Evolutionary conservation across 2,113 vertebrate genomes (phyloP).

Genomic region (Chascanopsetta lugubris): DNA sequence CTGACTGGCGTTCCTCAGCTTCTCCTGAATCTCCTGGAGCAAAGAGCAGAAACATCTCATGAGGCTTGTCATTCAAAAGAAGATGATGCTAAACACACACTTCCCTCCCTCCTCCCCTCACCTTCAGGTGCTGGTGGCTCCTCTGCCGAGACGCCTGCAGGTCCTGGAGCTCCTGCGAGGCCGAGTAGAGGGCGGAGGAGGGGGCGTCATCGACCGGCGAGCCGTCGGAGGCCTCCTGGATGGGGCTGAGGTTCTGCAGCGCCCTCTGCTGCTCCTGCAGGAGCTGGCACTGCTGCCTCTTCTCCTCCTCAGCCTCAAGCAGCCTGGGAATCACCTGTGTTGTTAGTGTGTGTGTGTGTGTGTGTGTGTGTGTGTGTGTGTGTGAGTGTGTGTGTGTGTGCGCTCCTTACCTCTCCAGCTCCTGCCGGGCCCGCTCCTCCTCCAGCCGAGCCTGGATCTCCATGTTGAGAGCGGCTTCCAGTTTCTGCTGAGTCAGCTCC

Average conservation of each 20-base stretch:
- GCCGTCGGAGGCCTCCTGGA: slow-evolving; percentile 26
- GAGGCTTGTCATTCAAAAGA: not conserved
- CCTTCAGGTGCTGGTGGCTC: slow-evolving; percentile 74
- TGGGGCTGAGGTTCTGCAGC: slow-evolving; percentile 38
- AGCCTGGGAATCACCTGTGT: no score
- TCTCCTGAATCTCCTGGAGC: slow-evolving; percentile 75
- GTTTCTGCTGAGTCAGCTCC: slow-evolving; percentile 77
- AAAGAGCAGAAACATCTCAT: not conserved
- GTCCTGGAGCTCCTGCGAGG: slow-evolving; percentile 75
- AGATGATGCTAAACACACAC: not conserved
- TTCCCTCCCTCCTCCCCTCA: slow-evolving; percentile 52
- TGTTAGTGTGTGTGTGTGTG: slow-evolving; percentile 1
- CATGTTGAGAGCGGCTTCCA: slow-evolving; percentile 77
- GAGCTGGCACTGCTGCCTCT: slow-evolving; percentile 69
- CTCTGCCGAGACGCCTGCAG: slow-evolving; percentile 67
- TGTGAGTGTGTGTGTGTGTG: slow-evolving; percentile 1
- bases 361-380: slow-evolving; percentile 1
- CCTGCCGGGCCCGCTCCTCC: slow-evolving; percentile 76
- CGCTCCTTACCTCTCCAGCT: slow-evolving; percentile 75
- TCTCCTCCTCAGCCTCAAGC: slow-evolving; percentile 74
- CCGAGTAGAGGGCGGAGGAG: slow-evolving; percentile 66
- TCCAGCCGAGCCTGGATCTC: slow-evolving; percentile 80
- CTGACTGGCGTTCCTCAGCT: slow-evolving; percentile 72
- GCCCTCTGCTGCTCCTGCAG: slow-evolving; percentile 72
- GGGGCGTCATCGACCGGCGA: not conserved